Evolutionary conservation across 2,888 invertebrate genomes (phyloP).

Genomic region (Endomychus coccineus): DNA sequence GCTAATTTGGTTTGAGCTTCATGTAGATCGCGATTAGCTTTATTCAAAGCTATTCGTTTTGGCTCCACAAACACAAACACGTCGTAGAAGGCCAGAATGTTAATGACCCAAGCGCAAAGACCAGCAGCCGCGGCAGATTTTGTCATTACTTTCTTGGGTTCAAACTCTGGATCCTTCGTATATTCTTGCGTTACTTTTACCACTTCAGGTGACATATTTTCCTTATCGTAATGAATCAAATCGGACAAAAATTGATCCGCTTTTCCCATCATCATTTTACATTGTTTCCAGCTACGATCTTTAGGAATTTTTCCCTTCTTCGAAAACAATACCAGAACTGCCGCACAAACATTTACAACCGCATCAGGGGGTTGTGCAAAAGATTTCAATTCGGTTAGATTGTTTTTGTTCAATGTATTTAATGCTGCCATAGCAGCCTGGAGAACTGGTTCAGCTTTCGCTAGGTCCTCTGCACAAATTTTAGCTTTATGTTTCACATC

Average conservation of each 20-base stretch:
- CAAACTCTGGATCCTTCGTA: conserved; percentile 68
- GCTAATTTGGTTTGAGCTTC: conserved; percentile 73
- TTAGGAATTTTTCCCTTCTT: conserved; percentile 54
- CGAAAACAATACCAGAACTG: conserved; percentile 80
- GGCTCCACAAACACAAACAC: conserved; percentile 90
- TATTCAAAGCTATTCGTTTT: conserved; percentile 74
- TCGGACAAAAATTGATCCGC: conserved; percentile 79
- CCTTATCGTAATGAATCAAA: conserved; percentile 84
- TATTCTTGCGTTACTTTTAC: conserved; percentile 70
- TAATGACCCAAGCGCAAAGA: conserved; percentile 89
- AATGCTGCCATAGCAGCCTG: conserved; percentile 84
- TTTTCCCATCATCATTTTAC: conserved; percentile 81
- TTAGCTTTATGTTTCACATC: conserved; percentile 78
- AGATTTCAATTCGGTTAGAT: conserved; percentile 88
- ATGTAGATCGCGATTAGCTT: conserved; percentile 76
- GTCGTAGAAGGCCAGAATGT: conserved; percentile 82
- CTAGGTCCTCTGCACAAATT: conserved; percentile 82
- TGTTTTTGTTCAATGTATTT: conserved; percentile 87
- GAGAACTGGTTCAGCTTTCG: conserved; percentile 85
- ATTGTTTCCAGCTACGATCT: conserved; percentile 10
- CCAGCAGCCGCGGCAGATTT: conserved; percentile 91
- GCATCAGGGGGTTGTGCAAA: conserved; percentile 87
- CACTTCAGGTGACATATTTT: conserved; percentile 82
- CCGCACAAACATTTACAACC: conserved; percentile 79
- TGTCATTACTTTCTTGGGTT: conserved; percentile 69